Percentiles rank a stretch among this genome's conserved stretches.
Conservation (phyloP, 2,113 vertebrate genomes). For the Pipra filicauda region DNA sequence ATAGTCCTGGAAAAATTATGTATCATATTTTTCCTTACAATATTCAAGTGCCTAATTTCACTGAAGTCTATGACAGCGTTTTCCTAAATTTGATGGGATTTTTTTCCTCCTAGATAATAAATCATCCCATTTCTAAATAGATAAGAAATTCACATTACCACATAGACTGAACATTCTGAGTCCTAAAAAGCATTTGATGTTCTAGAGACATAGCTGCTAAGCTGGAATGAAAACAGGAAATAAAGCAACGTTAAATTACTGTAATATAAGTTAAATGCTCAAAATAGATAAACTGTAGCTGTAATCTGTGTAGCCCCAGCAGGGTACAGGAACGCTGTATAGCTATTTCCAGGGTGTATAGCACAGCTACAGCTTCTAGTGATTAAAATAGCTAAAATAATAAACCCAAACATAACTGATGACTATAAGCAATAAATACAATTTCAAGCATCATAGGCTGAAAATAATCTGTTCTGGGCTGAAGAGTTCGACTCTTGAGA, state of each 20-base stretch:
- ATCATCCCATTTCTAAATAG: background rate
- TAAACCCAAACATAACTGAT: background rate
- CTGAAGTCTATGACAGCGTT: background rate
- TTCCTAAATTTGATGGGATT: background rate
- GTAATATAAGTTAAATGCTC: background rate
- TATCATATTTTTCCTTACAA: background rate
- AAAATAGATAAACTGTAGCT: background rate
- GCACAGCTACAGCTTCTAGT: accelerated
- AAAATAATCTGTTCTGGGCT: background rate
- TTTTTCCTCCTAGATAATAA: background rate
- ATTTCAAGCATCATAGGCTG: background rate
- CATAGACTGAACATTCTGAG: background rate
- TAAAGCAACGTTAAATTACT: background rate
- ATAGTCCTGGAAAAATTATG: background rate
- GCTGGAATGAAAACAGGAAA: background rate
- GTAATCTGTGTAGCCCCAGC: background rate
- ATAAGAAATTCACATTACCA: background rate
- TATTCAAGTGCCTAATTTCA: background rate
- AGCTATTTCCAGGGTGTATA: background rate
- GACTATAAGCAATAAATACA: background rate
- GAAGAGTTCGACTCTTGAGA: background rate
- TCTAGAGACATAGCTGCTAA: background rate
- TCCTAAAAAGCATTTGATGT: background rate
- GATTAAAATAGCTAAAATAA: background rate
- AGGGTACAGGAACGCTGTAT: background rate